Percentiles rank a stretch among this genome's conserved stretches.
Conservation (phyloP, 2,113 vertebrate species). For the Uropsilus gracilis region DNA sequence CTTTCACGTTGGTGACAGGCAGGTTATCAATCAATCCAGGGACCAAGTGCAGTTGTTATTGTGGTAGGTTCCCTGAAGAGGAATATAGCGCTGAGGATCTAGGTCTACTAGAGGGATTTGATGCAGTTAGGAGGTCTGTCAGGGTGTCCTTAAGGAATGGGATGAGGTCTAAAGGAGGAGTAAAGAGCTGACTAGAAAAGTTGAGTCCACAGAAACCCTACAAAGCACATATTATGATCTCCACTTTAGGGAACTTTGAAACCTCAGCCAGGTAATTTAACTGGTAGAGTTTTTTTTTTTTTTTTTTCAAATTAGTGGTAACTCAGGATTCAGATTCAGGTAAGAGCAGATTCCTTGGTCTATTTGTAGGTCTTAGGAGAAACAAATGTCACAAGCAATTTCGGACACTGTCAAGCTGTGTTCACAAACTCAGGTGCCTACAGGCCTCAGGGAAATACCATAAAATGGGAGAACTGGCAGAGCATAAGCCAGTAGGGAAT, state of each 20-base stretch:
- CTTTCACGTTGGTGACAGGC: neutral
- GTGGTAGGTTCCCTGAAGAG: neutral
- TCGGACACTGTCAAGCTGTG: neutral
- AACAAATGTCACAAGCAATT: neutral
- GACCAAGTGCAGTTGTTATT: neutral
- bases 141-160: slow-evolving; percentile 5
- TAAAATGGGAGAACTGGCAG: neutral
- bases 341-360: neutral
- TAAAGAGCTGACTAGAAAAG: neutral
- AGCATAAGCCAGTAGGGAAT: neutral
- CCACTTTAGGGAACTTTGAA: neutral
- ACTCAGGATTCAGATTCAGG: neutral
- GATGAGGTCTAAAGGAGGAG: neutral
- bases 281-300: neutral
- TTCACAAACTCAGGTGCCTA: neutral
- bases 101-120: neutral
- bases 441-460: neutral
- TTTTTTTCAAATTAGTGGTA: neutral
- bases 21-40: neutral
- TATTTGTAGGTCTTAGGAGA: neutral
- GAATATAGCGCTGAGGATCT: neutral
- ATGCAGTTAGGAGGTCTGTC: neutral
- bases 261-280: neutral
- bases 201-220: neutral
- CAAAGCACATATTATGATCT: neutral